Evolutionary conservation across 2,797 vertebrate genomes (phyloP), one percentile per base, ranked within the genome.

Genomic region (Somateria mollissima): DNA sequence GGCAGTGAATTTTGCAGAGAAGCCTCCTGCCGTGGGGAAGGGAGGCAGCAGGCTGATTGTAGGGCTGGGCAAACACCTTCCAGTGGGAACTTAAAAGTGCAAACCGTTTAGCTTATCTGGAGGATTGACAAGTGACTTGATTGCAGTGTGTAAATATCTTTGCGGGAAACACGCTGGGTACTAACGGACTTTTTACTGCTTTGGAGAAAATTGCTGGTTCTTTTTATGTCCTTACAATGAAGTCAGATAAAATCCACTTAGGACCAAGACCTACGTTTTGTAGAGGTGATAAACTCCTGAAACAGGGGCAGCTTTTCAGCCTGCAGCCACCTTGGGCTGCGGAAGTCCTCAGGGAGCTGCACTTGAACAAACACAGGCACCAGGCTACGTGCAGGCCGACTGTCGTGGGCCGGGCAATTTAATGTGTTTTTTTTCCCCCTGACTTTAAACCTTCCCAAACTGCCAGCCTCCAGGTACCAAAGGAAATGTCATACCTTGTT

Each of bases 21-120:
- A 16, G 25, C 9, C 10, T 25, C n/a, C n/a, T 84, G 83, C 57
- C 3, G 28, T 69, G 24, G 17, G 64, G 78, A 84, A 72, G 51
- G 69, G 37, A 72, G 69, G 69, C 69, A 72, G 69, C 49, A 71
- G 76, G 37, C 56, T 79, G 90, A 9, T 87, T 90, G 84, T 76
- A 17, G 39, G 77, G 87, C 85, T 87, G 92, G 84, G 69, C 94
- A 96, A 96, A 96, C 91, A 80, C 91, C 88, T 96, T 94, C 81
- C 90, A 92, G 65, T 13, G 41, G 82, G 88, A 77, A 90, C 94
- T 95, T 96, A 60, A 90, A 95, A 95, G 95, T 84, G 84, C 96
- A 83, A 90, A 92, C 78, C 61, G n/a, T 95, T 95, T 80, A 94
- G 88, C 90, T 96, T 97, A 97, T 97, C 96, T 94, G 24, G 43